These are phyloP conservation scores for Meliscaeva auricollis DNA, from an alignment of 2,888 invertebrate species.

Conservation along the genomic window DNA sequence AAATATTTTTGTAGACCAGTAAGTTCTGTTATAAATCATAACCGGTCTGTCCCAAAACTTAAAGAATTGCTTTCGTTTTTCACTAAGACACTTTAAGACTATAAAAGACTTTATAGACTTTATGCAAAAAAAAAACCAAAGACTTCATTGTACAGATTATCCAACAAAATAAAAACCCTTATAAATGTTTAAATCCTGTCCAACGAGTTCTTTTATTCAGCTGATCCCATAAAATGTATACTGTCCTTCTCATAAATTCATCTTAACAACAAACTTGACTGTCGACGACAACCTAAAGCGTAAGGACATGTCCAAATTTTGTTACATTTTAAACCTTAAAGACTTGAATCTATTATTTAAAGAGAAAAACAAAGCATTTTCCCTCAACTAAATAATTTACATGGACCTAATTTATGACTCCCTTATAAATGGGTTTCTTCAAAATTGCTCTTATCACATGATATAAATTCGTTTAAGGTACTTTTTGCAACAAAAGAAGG, in stretches of 20 bases:
- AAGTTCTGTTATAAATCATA: too few species aligned
- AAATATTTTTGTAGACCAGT: too few species aligned
- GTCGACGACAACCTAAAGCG: background rate
- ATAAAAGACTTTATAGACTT: too few species aligned
- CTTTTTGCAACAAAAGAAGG: background rate
- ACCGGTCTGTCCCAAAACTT: too few species aligned
- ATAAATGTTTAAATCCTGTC: too few species aligned
- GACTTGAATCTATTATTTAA: background rate
- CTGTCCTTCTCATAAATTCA: background rate
- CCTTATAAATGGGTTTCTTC: conserved; percentile 1
- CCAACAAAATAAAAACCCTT: too few species aligned
- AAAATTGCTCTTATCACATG: conserved; percentile 33
- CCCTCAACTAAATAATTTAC: conserved; percentile 44
- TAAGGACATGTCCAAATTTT: conserved; percentile 8
- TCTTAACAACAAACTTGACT: conserved; percentile 8
- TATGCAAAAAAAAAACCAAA: too few species aligned
- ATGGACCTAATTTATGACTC: conserved; percentile 21
- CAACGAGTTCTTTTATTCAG: too few species aligned
- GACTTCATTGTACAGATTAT: too few species aligned
- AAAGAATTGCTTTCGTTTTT: too few species aligned
- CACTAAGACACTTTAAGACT: too few species aligned
- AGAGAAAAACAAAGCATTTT: conserved; percentile 28
- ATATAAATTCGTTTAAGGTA: background rate
- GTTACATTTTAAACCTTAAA: background rate
- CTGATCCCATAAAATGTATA: too few species aligned